phyloP scores from a whole-genome alignment of 2,888 invertebrate genomes.

The Philaethria dido region DNA sequence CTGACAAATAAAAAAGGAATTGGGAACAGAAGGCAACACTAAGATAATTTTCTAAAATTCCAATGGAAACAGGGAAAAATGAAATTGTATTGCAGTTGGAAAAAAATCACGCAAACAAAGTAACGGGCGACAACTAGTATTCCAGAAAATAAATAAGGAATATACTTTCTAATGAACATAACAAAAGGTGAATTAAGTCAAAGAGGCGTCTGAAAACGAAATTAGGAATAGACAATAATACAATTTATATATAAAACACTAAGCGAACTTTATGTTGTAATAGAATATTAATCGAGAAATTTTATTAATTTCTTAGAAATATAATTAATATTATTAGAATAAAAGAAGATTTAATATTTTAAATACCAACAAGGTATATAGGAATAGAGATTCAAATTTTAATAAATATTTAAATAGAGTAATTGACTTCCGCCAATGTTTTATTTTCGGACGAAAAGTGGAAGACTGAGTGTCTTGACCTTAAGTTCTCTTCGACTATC shows the following conservation, averaged over 20 bases:
- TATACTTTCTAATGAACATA: conserved; percentile 1
- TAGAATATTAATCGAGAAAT: background rate
- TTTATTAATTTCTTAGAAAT: background rate
- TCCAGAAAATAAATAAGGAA: background rate
- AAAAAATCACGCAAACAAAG: too few relatives aligned
- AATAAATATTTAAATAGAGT: background rate
- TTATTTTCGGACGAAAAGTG: too few relatives aligned
- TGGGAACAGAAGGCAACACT: too few relatives aligned
- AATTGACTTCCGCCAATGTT: too few relatives aligned
- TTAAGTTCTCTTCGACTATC: too few relatives aligned
- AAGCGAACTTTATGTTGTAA: conserved; percentile 9
- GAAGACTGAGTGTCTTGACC: too few relatives aligned
- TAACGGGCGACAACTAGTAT: background rate
- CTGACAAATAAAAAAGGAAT: too few relatives aligned
- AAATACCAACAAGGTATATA: background rate
- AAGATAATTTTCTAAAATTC: background rate
- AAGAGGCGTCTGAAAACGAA: background rate
- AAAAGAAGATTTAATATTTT: background rate
- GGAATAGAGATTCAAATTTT: background rate
- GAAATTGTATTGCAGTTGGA: too few relatives aligned
- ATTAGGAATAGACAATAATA: conserved; percentile 6
- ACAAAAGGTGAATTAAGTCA: conserved; percentile 7
- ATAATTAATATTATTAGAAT: background rate
- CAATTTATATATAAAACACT: conserved; percentile 16
- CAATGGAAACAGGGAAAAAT: background rate